Conservation (phyloP, 2,888 invertebrate genomes). For the Eupithecia dodoneata region DNA sequence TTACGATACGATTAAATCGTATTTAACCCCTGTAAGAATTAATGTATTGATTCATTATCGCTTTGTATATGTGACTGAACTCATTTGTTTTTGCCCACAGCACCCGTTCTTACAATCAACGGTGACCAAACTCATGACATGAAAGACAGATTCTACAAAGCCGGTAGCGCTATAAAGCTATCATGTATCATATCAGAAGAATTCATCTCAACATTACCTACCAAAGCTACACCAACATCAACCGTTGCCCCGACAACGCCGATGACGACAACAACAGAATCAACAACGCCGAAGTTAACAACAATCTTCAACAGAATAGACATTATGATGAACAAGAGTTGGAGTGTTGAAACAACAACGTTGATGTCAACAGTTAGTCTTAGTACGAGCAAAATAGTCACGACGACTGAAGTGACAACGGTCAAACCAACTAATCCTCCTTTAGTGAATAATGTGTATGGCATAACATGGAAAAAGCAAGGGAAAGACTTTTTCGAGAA, state of each 20-base stretch:
- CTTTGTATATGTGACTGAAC: neutral
- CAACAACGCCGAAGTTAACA: conserved; percentile 71
- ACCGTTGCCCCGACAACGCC: conserved; percentile 59
- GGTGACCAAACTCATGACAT: conserved; percentile 89
- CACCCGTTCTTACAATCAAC: conserved; percentile 88
- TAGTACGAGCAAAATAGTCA: conserved; percentile 63
- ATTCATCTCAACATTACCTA: conserved; percentile 63
- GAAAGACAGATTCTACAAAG: conserved; percentile 89
- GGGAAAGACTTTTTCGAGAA: conserved; percentile 74
- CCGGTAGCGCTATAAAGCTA: conserved; percentile 89
- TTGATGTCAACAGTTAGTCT: conserved; percentile 76
- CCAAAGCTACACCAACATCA: conserved; percentile 61
- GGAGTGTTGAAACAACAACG: conserved; percentile 80
- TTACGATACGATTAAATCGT: too few relatives aligned
- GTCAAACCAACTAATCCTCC: conserved; percentile 60
- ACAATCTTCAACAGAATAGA: conserved; percentile 80
- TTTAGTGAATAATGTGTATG: conserved; percentile 75
- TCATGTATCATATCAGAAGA: conserved; percentile 84
- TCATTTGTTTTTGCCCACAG: conserved; percentile 69
- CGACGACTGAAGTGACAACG: conserved; percentile 62
- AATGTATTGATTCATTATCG: neutral
- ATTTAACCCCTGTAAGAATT: neutral
- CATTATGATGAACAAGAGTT: conserved; percentile 80
- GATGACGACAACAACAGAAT: conserved; percentile 70
- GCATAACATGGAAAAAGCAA: conserved; percentile 78